Evolutionary conservation across 92 coral and sea anemone species (phyloP).

Genomic region (Diadumene lineata): DNA sequence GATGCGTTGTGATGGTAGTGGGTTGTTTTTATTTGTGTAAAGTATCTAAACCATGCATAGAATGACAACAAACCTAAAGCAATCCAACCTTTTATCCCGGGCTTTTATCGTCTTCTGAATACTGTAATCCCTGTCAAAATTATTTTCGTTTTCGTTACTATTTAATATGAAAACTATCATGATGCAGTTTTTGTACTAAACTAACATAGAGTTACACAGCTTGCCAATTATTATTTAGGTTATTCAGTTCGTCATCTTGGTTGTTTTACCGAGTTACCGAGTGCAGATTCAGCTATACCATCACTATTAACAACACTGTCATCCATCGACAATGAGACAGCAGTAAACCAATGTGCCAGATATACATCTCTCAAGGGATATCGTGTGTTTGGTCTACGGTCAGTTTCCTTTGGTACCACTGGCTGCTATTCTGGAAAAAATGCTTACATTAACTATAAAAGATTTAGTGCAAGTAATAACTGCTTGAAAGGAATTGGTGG

Average conservation of each 20-base stretch:
- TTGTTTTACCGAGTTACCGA: not conserved
- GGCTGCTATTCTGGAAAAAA: not conserved
- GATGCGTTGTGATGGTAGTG: no score
- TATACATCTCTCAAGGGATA: not conserved
- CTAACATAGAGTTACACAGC: no score
- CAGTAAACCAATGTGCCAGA: not conserved
- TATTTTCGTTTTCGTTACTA: no score
- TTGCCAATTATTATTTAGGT: no score
- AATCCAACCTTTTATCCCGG: no score
- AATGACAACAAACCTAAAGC: no score
- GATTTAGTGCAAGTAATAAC: not conserved
- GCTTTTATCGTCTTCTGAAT: no score
- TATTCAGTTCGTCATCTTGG: constrained; percentile 2
- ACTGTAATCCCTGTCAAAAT: no score
- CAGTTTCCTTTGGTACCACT: not conserved
- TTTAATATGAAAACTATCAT: no score
- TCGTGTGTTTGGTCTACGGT: not conserved
- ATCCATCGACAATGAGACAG: not conserved
- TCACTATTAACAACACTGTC: not conserved
- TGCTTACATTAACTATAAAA: not conserved
- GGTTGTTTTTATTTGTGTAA: no score
- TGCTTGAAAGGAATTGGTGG: constrained; percentile 3
- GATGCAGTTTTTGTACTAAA: no score
- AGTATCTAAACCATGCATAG: no score
- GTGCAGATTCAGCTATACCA: constrained; percentile 1